Evolutionary conservation across 1,140 invertebrate species (phyloP), one percentile per base, ranked within the genome.

Genomic region (Penaeus japonicus): DNA sequence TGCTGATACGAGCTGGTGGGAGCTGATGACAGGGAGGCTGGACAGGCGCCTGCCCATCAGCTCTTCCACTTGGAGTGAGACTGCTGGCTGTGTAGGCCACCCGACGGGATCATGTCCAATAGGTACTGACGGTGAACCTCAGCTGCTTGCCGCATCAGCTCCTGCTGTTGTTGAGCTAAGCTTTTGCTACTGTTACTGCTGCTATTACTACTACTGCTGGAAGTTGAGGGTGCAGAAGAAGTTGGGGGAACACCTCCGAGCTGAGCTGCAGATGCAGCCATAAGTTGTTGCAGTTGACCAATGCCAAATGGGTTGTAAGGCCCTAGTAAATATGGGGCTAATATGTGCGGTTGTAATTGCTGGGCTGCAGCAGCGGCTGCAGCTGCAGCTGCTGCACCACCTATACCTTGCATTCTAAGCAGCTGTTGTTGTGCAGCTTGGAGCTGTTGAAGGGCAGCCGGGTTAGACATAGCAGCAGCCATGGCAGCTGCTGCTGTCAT

Each of bases 81-180:
- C 87, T 89, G 87, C 87, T 87, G 89, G 59, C 85, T 85, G 35
- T 89, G 87, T 53, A 89, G 82, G 35, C 88, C 88, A 30, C 84
- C 90, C 27, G 92, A 91, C 39, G 97, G 97, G 91, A 99, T 98
- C 97, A 99, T 98, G 92, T 99, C 98, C 39, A 99, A 94, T 89
- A 99, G 94, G 94, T 98, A 99, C 93, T 99, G 98, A 75, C 98
- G 94, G 93, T 99, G 98, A 70, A 98, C 93, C 92, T 99, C 97
- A 53, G 93, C 93, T n/a, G 93, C 87, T 78, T 90, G 89, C 30
- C 90, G 75, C 88, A 89, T 96, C 96, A 77, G 96, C 95, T 91
- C 90, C 85, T 89, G 90, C 70, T 86, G 90, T 87, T 73, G 91
- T 87, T 88, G 86, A 35, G 85, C 90, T 90, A 84, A 82, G 70